Conservation (phyloP, 2,888 invertebrate genomes). For the Anoncus sp. region DNA sequence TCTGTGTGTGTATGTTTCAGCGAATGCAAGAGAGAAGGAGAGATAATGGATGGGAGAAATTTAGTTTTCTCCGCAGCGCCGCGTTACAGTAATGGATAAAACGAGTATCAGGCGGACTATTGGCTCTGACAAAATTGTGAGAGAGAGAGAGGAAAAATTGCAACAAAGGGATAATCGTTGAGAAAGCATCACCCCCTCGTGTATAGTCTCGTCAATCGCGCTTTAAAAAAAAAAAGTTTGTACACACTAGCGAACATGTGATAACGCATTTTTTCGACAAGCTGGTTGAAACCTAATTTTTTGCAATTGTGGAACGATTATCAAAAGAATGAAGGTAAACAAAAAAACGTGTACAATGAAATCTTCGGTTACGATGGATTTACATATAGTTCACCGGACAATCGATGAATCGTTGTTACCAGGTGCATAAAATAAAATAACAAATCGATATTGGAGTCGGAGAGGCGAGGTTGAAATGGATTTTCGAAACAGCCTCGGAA, state of each 20-base stretch:
- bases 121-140: conserved; percentile 20
- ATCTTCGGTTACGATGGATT: too few species aligned
- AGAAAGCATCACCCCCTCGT: neutral
- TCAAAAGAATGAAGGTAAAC: too few species aligned
- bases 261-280: too few species aligned
- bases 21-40: neutral
- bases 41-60: conserved; percentile 21
- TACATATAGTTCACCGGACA: too few species aligned
- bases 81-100: conserved; percentile 43
- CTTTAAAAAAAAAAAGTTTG: neutral
- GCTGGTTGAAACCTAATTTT: too few species aligned
- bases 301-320: too few species aligned
- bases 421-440: too few species aligned
- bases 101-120: conserved; percentile 29
- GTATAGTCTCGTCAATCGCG: neutral
- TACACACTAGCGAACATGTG: too few species aligned
- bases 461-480: too few species aligned
- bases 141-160: conserved; percentile 3
- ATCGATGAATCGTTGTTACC: too few species aligned
- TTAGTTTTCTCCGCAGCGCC: conserved; percentile 27
- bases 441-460: too few species aligned
- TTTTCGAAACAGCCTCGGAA: neutral
- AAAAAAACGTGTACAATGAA: too few species aligned
- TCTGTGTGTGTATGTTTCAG: neutral
- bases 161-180: neutral